Conservation (phyloP, 1,140 invertebrate genomes). For the Pogonus chalceus region DNA sequence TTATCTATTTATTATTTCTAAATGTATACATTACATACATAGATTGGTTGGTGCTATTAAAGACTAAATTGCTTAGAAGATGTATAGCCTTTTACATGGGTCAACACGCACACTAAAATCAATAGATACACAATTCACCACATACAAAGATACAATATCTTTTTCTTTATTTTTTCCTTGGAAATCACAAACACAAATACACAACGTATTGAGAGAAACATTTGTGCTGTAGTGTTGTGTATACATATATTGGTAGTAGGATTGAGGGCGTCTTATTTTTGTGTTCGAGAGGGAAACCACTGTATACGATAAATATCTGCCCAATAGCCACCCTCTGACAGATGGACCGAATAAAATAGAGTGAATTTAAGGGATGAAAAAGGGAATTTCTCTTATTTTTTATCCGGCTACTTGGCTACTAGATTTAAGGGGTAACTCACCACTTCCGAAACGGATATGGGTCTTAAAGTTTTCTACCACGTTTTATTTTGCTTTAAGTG, state of each 20-base stretch:
- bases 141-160: no score
- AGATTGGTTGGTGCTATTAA: no score
- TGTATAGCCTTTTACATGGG: background rate
- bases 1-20: no score
- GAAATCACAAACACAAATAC: no score
- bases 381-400: constrained; percentile 5
- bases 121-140: background rate
- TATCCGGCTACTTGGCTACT: constrained; percentile 2
- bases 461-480: no score
- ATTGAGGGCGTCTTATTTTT: background rate
- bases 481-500: no score
- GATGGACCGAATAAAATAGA: constrained; percentile 6
- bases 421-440: background rate
- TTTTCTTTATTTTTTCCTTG: no score
- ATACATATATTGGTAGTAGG: no score
- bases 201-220: no score
- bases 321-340: background rate
- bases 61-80: no score
- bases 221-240: no score
- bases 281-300: background rate
- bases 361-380: constrained; percentile 7
- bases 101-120: background rate
- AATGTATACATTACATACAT: no score
- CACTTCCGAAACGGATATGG: background rate
- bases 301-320: constrained; percentile 1